phyloP scores from a whole-genome alignment of 2,888 invertebrate genomes.

The Lasioglossum marginatum region DNA sequence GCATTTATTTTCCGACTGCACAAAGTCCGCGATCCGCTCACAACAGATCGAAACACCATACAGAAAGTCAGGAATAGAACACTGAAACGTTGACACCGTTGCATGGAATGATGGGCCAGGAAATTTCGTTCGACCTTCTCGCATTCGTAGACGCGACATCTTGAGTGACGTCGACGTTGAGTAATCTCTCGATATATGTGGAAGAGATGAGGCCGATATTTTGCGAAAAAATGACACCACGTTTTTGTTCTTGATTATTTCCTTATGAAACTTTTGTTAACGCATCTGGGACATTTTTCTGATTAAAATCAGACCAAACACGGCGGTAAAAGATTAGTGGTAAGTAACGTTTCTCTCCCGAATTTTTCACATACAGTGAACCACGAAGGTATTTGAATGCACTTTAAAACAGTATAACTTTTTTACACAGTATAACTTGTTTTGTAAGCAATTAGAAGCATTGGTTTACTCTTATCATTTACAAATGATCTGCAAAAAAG shows the following conservation, averaged over 20 bases:
- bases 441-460: no score
- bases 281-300: background rate
- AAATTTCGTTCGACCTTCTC: background rate
- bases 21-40: background rate
- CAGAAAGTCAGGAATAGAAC: background rate
- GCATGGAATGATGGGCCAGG: background rate
- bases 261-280: background rate
- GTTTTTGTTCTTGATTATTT: background rate
- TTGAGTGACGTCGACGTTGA: background rate
- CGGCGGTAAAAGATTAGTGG: background rate
- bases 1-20: background rate
- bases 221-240: background rate
- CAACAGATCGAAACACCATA: background rate
- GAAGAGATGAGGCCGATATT: background rate
- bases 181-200: background rate
- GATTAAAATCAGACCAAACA: background rate
- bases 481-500: no score
- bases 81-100: conserved; percentile 28
- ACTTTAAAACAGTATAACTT: no score
- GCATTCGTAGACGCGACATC: background rate
- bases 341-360: no score
- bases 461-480: no score
- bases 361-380: background rate
- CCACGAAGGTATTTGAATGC: no score
- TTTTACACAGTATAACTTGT: no score